Evolutionary conservation across 1,140 invertebrate species (phyloP).

Genomic region (Phymastichus coffea): DNA sequence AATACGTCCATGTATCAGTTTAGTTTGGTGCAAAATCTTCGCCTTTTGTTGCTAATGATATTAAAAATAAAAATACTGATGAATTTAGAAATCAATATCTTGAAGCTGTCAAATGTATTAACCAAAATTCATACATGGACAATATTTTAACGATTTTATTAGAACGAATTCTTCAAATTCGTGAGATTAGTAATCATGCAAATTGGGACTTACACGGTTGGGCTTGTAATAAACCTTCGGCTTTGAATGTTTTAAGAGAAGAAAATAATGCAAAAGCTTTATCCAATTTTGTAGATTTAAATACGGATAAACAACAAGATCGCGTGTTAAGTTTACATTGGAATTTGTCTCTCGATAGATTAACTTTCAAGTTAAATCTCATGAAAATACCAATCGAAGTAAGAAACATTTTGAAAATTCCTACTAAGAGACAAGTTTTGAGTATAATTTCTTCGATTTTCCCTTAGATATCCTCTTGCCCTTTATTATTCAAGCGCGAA

Average conservation of each 20-base stretch:
- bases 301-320: neutral
- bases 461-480: neutral
- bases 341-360: neutral
- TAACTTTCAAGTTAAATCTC: neutral
- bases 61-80: conserved; percentile 35
- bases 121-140: neutral
- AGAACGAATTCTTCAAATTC: neutral
- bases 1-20: too few relatives aligned
- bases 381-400: neutral
- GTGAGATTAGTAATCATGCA: neutral
- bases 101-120: neutral
- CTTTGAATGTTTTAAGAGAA: too few relatives aligned
- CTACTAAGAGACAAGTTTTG: conserved; percentile 36
- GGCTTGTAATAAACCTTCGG: neutral
- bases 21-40: too few relatives aligned
- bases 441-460: conserved; percentile 31
- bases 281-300: neutral
- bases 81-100: too few relatives aligned
- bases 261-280: neutral
- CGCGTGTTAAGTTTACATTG: neutral
- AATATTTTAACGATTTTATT: neutral
- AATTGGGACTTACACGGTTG: conserved; percentile 15
- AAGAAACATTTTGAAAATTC: neutral
- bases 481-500: conserved; percentile 42
- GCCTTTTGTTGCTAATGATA: conserved; percentile 6